phyloP scores from a whole-genome alignment of 2,888 invertebrate species.

The Rugalucina vietnamica region DNA sequence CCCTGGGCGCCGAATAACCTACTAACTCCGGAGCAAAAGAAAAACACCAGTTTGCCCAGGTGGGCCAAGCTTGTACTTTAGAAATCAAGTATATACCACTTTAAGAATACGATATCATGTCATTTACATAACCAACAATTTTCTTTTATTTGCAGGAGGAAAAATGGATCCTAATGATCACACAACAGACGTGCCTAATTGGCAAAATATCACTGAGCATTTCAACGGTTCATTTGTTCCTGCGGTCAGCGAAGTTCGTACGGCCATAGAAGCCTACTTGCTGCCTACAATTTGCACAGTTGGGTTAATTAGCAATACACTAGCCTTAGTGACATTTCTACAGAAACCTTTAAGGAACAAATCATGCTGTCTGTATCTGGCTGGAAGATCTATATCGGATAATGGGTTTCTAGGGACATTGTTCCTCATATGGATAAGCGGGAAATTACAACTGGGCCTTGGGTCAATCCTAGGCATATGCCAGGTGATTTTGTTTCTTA shows the following conservation, averaged over 20 bases:
- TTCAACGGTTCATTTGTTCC: background rate
- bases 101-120: no score
- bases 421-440: constrained; percentile 84
- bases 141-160: no score
- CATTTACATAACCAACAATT: no score
- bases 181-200: no score
- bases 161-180: no score
- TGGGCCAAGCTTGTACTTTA: no score
- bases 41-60: no score
- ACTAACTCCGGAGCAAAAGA: no score
- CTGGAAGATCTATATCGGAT: constrained; percentile 91
- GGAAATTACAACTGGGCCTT: constrained; percentile 79
- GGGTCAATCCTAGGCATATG: constrained; percentile 86
- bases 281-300: constrained; percentile 88
- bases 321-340: constrained; percentile 90
- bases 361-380: constrained; percentile 91
- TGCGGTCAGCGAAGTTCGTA: background rate
- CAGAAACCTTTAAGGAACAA: constrained; percentile 89
- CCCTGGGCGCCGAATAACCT: no score
- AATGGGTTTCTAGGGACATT: constrained; percentile 90
- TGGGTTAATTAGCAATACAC: constrained; percentile 90
- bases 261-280: constrained; percentile 36
- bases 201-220: no score
- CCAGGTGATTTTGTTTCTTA: constrained; percentile 89
- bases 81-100: no score